Conservation (phyloP, 2,113 vertebrate genomes). For the Rhodinocichla rosea region DNA sequence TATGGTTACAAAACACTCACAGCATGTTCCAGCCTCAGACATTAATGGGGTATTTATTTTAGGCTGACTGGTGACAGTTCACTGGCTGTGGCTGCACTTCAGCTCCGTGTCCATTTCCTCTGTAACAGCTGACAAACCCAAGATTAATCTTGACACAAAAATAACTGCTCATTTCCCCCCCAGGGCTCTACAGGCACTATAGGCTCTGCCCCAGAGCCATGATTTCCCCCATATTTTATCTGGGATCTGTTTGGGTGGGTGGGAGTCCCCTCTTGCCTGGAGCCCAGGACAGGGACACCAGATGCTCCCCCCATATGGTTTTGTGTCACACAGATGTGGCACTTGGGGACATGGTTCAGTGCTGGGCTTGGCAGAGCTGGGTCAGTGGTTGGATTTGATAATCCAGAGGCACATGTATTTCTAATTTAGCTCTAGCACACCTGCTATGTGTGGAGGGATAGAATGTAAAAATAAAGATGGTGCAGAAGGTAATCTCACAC, state of each 20-base stretch:
- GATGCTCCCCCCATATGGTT: background rate
- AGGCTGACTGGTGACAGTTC: background rate
- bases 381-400: background rate
- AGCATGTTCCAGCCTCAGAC: background rate
- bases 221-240: background rate
- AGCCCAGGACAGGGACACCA: background rate
- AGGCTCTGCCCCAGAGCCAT: background rate
- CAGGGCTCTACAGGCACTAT: rapidly evolving
- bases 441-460: background rate
- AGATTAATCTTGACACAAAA: background rate
- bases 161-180: background rate
- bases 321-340: background rate
- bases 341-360: background rate
- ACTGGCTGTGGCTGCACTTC: background rate
- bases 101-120: background rate
- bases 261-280: background rate
- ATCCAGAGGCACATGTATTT: background rate
- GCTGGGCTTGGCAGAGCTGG: background rate
- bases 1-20: background rate
- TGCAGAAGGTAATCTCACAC: no score
- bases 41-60: background rate
- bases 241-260: background rate
- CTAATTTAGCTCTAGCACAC: background rate
- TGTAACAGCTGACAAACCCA: background rate
- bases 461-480: no score